Evolutionary conservation across 2,113 vertebrate genomes (phyloP), one percentile per base, ranked within the genome.

Genomic region (Dromas ardeola): DNA sequence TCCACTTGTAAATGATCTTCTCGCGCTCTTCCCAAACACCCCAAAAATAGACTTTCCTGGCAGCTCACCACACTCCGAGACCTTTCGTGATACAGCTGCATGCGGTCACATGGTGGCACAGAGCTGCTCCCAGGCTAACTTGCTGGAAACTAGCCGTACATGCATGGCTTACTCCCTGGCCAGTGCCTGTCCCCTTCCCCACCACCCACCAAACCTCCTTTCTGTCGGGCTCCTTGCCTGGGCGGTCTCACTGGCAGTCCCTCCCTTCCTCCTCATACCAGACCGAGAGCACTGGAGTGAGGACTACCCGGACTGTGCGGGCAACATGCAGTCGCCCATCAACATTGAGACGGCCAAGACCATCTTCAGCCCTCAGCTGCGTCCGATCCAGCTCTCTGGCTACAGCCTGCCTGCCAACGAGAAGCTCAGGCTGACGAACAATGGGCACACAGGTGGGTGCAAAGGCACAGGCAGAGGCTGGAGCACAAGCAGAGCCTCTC

Each of bases 381-480:
- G 36, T 17, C 90, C 97, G 0, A 92, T 97, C 47, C 79, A 96
- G 53, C 95, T 98, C 26, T 88, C 96, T 14, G 98, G 98, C 42
- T 98, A 98, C 43, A 95, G 95, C 45, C 90, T 98, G 61, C 91
- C 96, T 0, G 90, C 96, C 15, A 84, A 9, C 0, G 50, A 94
- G 29, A 59, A 32, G 40, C 94, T 98, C 43, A 74, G 21, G 50
- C 91, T 98, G 73, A 74, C 21, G 58, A 98, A 98, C 95, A 98
- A 98, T 1, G 98, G 98, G 17, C 98, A 98, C 80, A 98, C 98
- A 65, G 96, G 98, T 98, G 71, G 52, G 95, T 70, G 53, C 30
- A 86, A n/a, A 61, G 47, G 11, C 38, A 82, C 13, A 21, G 43
- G 50, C 22, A 59, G 61, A 15, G 25, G 34, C 34, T 49, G 73